These are phyloP conservation scores for Leucoma salicis DNA, from an alignment of 2,888 invertebrate genomes.

Conservation along the genomic window DNA sequence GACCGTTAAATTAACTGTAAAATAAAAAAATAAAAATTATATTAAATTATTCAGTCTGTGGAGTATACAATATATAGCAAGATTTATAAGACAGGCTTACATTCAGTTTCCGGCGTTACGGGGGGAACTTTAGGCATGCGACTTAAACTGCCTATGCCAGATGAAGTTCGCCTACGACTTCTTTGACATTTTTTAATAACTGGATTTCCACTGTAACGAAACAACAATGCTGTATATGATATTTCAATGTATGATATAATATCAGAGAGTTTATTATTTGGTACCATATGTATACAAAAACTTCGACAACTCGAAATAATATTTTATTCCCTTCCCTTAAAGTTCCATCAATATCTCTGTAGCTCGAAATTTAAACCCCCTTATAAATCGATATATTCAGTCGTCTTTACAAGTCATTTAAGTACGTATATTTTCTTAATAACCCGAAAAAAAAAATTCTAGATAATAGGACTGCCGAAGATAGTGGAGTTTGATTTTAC, in stretches of 20 bases:
- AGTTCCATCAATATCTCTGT: too few relatives aligned
- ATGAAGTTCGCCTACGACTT: slow-evolving; percentile 50
- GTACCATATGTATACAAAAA: too few relatives aligned
- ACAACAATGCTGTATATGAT: background rate
- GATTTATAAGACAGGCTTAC: slow-evolving; percentile 34
- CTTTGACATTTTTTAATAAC: slow-evolving; percentile 63
- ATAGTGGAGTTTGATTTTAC: too few relatives aligned
- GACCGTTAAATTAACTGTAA: slow-evolving; percentile 48
- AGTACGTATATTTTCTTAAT: too few relatives aligned
- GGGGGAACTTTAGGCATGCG: slow-evolving; percentile 53
- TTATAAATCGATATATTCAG: too few relatives aligned
- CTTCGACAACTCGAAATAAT: too few relatives aligned
- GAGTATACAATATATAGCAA: background rate
- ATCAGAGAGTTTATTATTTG: too few relatives aligned
- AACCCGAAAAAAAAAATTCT: too few relatives aligned
- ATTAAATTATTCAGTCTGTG: background rate
- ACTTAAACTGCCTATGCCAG: slow-evolving; percentile 57
- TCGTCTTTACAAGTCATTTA: too few relatives aligned
- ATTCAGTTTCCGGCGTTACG: slow-evolving; percentile 43
- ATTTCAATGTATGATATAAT: background rate
- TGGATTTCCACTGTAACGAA: slow-evolving; percentile 54
- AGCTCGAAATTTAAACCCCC: too few relatives aligned
- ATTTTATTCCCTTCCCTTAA: too few relatives aligned
- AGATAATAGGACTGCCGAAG: too few relatives aligned
- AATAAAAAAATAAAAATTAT: background rate